Evolutionary conservation across 2,113 vertebrate species (phyloP), one percentile per base, ranked within the genome.

Genomic region (Capreolus pygargus): DNA sequence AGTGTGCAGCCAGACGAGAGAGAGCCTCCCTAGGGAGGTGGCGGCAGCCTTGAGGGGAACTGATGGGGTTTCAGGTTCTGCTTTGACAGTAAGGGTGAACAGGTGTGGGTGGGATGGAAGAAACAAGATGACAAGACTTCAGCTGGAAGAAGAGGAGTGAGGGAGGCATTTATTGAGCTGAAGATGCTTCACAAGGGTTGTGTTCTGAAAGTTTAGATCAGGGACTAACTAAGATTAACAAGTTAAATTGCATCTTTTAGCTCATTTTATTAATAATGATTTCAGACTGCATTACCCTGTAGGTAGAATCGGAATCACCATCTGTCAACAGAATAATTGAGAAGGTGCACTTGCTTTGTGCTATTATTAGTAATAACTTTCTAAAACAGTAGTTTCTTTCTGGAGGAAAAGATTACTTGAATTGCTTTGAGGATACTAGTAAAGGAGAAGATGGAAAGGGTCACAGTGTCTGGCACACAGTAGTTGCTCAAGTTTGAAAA

Each of bases 1-100:
- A 7, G 21, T 25, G 9, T 25, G 36, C 12, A 3, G 25, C 36
- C 36, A 5, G 43, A 1, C 0, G 6, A 23, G 45, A 47, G 25
- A 28, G 55, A 6, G 1, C 21, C 55, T 13, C 30, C 39, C 61
- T 21, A 1, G 70, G 39, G 5, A 76, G 84, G 36, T 36, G 33
- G 1, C 9, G 11, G 1, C 2, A 15, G n/a, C 5, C 50, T 50
- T 28, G 36, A 6, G 45, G 60, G 30, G 30, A 13, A 30, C 39
- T 10, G 3, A 6, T 43, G 28, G 23, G 39, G 8, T 3, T 36
- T n/a, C 7, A 16, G 47, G 19, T 10, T 17, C 2, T 19, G 13
- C 25, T 82, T 55, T 54, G 61, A 91, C 50, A 36, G 23, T 19
- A 28, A 39, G 36, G 4, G 17, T 25, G n/a, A 15, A 9, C 13